Evolutionary conservation across 2,797 vertebrate species (phyloP), one percentile per base, ranked within the genome.

Genomic region (Neomorphus geoffroyi): DNA sequence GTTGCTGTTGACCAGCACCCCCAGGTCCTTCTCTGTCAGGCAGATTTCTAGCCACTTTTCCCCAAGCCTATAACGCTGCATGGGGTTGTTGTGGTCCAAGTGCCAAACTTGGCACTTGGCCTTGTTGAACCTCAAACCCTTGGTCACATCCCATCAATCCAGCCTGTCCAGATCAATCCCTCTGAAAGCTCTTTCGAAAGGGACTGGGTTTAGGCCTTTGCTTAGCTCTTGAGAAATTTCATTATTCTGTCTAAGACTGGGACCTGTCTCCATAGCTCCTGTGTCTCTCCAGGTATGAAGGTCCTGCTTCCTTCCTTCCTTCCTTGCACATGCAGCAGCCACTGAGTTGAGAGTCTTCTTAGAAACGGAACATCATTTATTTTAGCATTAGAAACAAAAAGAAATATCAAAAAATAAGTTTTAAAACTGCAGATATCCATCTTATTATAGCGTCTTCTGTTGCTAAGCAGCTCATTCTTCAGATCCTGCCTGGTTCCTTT

Each of bases 381-480:
- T 75, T 75, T 75, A 78, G 24, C 32, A 33, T 43, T 58, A 75
- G 35, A 45, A 89, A 26, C 14, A 39, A 50, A 67, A 77, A 35
- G 8, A 56, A 84, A 66, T 35, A 35, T 7, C 4, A 17, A 69
- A 58, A 60, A 60, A 18, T 8, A 3, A 21, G 22, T 66, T 84
- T 70, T 45, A 48, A 54, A 72, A 43, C 46, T 71, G 28, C 26
- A 69, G 24, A 48, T 54, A 24, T 69, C 78, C 22, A 37, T 86
- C 73, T 82, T 79, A 79, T 82, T 86, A 86, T 69, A 86, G 61
- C 56, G 53, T 82, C 45, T 65, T 61, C 57, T 60, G 72, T 92
- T 89, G 72, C 93, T 84, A 93, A 71, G 88, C 83, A 90, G 62
- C 48, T 84, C 37, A 48, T 62, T 32, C 50, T 71, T 87, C 39